Base-by-base conservation (phyloP, 2,113 vertebrate species). In the Orthonyx spaldingii region DNA sequence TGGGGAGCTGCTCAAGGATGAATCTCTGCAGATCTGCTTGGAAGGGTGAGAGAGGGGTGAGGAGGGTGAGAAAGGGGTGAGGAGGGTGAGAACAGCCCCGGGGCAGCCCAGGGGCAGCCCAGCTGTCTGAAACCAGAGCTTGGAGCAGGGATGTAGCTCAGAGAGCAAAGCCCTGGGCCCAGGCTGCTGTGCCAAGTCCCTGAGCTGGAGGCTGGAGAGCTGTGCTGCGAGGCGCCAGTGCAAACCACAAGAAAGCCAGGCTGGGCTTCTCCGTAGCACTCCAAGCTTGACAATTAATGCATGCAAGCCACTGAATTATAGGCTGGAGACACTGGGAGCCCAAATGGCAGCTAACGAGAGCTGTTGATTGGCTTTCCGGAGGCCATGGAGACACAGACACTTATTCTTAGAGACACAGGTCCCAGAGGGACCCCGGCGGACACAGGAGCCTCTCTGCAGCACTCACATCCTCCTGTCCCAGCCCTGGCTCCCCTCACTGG, bases 241-340 rank as follows among this genome's bases (percentile, higher is more conserved):
- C 76, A 96, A 96, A 96, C 96, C 96, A 97, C 96, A 93, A 95
- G 88, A 93, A 95, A 94, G 96, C 71, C 90, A 56, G 93, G 88
- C 93, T 93, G 92, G 94, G 93, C 89, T 94, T 49, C 93, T 88
- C n/a, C 81, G 79, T 80, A 95, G 94, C 92, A 91, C 94, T 95
- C 71, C 83, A 80, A 92, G 90, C 90, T 76, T 70, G 80, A 90
- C 96, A 97, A 96, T 96, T 96, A 96, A 94, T 95, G 93, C 72
- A 15, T 47, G 65, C 76, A 96, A 96, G 93, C 96, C 96, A 90
- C 96, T 94, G 96, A 96, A 93, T 96, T 88, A 89, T 75, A 84
- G 96, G 93, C 96, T 96, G 94, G 94, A 96, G 96, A 94, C 96
- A 60, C 87, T 60, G 92, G 93, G 88, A 95, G 92, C 80, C 93